Base-by-base conservation (phyloP, 2,888 invertebrate species). In the Nomada hirtipes region DNA sequence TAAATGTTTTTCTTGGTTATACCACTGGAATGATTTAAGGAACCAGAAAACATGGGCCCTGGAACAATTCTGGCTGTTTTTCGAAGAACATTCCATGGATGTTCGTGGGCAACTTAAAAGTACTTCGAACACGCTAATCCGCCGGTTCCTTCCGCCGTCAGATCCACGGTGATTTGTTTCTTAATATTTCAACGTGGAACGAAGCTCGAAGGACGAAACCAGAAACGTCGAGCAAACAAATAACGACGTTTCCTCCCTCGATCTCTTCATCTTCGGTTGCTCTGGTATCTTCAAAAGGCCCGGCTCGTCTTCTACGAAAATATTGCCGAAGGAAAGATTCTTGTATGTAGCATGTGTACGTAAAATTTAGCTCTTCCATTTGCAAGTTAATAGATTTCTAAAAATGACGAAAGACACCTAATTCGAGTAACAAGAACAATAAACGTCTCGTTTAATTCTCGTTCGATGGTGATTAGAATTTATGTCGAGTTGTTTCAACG, bases 121-220 rank as follows among this genome's bases (percentile, higher is more conserved):
- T 57, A 47, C 55, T 47, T 47, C 23, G 67, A 76, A 76, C 59
- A 67, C 64, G 69, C 76, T 81, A 81, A 80, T 84, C 81, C 77
- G 60, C 44, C 69, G 60, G 76, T 85, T 84, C 82, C 73, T 80
- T 61, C 68, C 64, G 55, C 23, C 15, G 61, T 47, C 67, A 60
- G 60, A 73, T 80, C 83, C 76, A 36, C 44, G 57, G 68, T 84
- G 88, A 88, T 88, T 88, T 88, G 83, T 88, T 86, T 84, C 85
- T 83, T 83, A 85, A 84, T 88, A 88, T 86, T 86, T 80, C 84
- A 82, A 75, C 71, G 64, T 65, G 70, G 65, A 64, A 73, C 55
- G 42, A 57, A n/a, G 55, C 50, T 1, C 68, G 84, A 72, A 81
- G 68, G 59, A 78, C 68, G 57, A 57, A 44, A 44, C 26, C 74